Percentiles rank a stretch among this genome's conserved stretches.
Conservation (phyloP, 2,797 vertebrate species). For the Thunnus albacares region DNA sequence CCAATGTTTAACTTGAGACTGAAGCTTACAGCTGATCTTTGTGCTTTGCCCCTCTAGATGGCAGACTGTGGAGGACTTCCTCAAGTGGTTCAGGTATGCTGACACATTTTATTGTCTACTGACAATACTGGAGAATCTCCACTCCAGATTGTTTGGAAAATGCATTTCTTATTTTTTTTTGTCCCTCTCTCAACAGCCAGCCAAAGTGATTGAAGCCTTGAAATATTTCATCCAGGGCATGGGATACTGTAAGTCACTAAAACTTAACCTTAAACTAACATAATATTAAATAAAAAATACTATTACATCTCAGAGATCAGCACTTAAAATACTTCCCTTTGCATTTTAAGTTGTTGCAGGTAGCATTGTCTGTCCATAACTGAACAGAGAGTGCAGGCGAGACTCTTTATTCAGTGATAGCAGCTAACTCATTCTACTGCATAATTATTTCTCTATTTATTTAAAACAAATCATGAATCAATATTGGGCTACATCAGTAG, state of each 20-base stretch:
- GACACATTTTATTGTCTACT: not conserved
- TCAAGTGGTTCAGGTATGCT: constrained; percentile 93
- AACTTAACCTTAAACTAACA: not conserved
- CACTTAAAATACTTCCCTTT: not conserved
- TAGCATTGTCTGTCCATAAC: not conserved
- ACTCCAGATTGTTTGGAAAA: not conserved
- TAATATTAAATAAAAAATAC: not conserved
- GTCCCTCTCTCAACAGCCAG: constrained; percentile 85
- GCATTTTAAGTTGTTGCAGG: not conserved
- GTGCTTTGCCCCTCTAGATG: constrained; percentile 87
- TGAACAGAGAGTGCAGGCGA: too few relatives aligned
- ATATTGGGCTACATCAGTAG: not conserved
- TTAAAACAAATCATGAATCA: not conserved
- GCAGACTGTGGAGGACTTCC: constrained; percentile 97
- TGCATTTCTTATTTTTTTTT: constrained; percentile 8
- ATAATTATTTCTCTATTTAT: not conserved
- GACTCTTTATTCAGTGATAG: not conserved
- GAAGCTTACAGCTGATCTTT: constrained; percentile 6
- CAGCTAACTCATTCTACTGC: not conserved
- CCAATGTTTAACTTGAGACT: not conserved
- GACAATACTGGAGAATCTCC: not conserved
- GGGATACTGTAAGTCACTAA: constrained; percentile 94
- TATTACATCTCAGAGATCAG: not conserved
- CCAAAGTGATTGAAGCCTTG: constrained; percentile 94
- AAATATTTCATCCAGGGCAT: constrained; percentile 98